Evolutionary conservation across 2,888 invertebrate genomes (phyloP), one percentile per base, ranked within the genome.

Genomic region (Heliconius cydno): DNA sequence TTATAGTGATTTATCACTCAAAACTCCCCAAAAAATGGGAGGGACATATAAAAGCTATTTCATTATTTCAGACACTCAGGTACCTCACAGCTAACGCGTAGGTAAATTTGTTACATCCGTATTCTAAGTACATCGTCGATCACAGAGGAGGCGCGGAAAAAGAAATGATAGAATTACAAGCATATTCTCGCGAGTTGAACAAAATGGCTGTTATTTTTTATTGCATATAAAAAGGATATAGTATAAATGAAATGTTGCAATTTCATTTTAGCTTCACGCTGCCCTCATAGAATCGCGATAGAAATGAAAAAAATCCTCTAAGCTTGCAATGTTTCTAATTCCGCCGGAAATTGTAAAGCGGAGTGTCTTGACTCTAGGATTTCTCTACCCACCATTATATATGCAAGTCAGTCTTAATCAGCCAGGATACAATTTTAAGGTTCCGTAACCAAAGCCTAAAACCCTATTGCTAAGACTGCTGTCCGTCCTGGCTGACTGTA

Each of bases 161-260:
- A 82, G 66, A 80, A 79, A 80, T 60, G 73, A 83, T 79, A 79
- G 84, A 84, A 84, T 84, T 82, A 83, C 83, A 77, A 70, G 74
- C 77, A 80, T 81, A 85, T 84, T 84, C 83, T 83, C 80, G 81
- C 84, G 84, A 83, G 84, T 84, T 84, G 74, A 83, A 77, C 81
- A 81, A 81, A 82, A 82, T 81, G 80, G 80, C 79, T 82, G 82
- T 85, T 85, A 84, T 85, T 84, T 85, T 86, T 86, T 85, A 85
- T 83, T 77, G 83, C 82, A 70, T 79, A 83, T 85, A 86, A 86
- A 84, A 86, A 84, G 84, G 82, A 79, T 84, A 83, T 85, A 85
- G 85, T 74, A 82, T 84, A 82, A 85, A 83, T 84, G 82, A 81
- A 83, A 80, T 73, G 78, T 68, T 81, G 79, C 80, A 83, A 63